Conservation (phyloP, 2,888 invertebrate genomes). For the Drosophila diplacantha region DNA sequence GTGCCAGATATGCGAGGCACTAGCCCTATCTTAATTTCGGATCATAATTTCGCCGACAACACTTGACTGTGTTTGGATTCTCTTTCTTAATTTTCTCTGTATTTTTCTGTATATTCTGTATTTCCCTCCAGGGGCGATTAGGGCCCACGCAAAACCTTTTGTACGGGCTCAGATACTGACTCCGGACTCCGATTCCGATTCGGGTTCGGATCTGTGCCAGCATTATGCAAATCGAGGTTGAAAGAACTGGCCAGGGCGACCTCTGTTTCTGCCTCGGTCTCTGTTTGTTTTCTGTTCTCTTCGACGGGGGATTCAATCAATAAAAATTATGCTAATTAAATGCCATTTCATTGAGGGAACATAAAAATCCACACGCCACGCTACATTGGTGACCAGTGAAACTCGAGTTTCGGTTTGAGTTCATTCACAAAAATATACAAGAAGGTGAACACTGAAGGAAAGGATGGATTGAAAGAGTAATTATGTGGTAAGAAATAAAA, state of each 20-base stretch:
- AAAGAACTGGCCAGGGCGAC: slow-evolving; percentile 66
- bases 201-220: slow-evolving; percentile 48
- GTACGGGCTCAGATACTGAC: slow-evolving; percentile 39
- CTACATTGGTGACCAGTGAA: slow-evolving; percentile 47
- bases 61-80: slow-evolving; percentile 47
- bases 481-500: background rate
- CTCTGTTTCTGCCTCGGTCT: slow-evolving; percentile 4
- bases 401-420: slow-evolving; percentile 53
- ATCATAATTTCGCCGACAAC: slow-evolving; percentile 69
- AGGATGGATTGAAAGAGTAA: background rate
- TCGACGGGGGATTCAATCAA: slow-evolving; percentile 54
- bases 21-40: slow-evolving; percentile 64
- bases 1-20: slow-evolving; percentile 41
- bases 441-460: slow-evolving; percentile 1
- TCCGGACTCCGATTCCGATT: slow-evolving; percentile 3
- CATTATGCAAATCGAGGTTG: slow-evolving; percentile 69
- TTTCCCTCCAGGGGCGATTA: slow-evolving; percentile 50
- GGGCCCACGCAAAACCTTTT: slow-evolving; percentile 62
- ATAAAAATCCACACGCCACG: slow-evolving; percentile 70
- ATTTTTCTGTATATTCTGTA: background rate
- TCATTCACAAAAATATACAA: slow-evolving; percentile 67
- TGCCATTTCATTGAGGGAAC: slow-evolving; percentile 72
- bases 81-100: background rate
- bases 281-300: slow-evolving; percentile 27
- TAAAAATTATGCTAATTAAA: slow-evolving; percentile 71